Percentiles rank a stretch among this genome's conserved stretches.
Conservation (phyloP, 2,797 vertebrate genomes). For the Karalla daura region DNA sequence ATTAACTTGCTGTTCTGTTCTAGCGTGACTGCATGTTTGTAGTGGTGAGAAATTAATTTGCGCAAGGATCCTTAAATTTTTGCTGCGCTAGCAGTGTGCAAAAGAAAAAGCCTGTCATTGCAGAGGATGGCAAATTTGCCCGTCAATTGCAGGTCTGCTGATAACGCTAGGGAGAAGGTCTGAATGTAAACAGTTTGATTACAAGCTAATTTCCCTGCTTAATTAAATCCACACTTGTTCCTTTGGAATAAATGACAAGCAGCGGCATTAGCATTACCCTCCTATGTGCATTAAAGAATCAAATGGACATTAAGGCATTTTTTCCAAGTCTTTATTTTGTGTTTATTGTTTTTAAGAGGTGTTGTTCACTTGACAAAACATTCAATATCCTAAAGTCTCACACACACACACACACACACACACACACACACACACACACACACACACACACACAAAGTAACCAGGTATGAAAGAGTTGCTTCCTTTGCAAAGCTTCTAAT, state of each 20-base stretch:
- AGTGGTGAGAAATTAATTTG: conserved; percentile 40
- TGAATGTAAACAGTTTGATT: conserved; percentile 15
- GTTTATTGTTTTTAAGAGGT: not conserved
- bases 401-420: not conserved
- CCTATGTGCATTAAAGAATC: not conserved
- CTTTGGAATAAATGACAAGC: not conserved
- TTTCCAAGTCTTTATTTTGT: not conserved
- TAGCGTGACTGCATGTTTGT: conserved; percentile 22
- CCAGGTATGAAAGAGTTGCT: not conserved
- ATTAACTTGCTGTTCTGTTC: conserved; percentile 19
- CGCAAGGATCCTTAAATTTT: conserved; percentile 12
- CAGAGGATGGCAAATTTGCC: not conserved
- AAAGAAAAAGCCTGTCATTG: conserved; percentile 11
- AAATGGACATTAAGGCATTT: not conserved
- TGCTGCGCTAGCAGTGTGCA: conserved; percentile 7
- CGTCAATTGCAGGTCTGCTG: conserved; percentile 6
- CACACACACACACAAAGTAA: not conserved
- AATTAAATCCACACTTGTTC: not conserved
- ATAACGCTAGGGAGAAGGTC: not conserved
- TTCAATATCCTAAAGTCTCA: not conserved
- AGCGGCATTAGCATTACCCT: not conserved
- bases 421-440: not conserved
- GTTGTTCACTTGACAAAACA: not conserved
- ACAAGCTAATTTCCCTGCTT: conserved; percentile 2
- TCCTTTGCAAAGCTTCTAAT: not conserved